Percentiles rank a stretch among this genome's conserved stretches.
phyloP scores from a whole-genome alignment of 2,888 invertebrate genomes.

The Drosophila buzzatii region DNA sequence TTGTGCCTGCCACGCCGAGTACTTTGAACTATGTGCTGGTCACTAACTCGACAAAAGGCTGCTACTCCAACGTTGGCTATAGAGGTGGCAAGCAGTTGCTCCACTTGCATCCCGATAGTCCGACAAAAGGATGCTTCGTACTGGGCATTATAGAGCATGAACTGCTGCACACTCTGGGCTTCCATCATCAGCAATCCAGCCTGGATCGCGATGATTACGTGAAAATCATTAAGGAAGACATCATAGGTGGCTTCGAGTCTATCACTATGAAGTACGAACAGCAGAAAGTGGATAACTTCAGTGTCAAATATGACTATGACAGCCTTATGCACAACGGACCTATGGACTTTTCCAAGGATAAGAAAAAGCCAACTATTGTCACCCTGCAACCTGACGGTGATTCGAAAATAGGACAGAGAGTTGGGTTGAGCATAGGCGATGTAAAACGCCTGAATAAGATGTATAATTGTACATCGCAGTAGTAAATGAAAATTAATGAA shows the following conservation, averaged over 20 bases:
- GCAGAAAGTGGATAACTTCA: constrained; percentile 85
- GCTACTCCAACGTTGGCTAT: constrained; percentile 91
- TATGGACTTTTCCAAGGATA: constrained; percentile 90
- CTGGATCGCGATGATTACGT: constrained; percentile 90
- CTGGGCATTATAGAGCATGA: constrained; percentile 90
- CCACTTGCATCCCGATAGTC: no score
- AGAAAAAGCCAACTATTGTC: constrained; percentile 89
- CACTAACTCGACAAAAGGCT: constrained; percentile 86
- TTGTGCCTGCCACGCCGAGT: no score
- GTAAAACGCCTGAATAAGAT: no score
- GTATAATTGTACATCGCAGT: no score
- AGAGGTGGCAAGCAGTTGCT: constrained; percentile 80
- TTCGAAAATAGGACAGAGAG: constrained; percentile 62
- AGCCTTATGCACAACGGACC: constrained; percentile 91
- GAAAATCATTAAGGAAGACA: constrained; percentile 85
- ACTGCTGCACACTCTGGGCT: constrained; percentile 91
- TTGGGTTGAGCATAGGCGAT: constrained; percentile 35
- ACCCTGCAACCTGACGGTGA: constrained; percentile 79
- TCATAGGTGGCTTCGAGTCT: constrained; percentile 86
- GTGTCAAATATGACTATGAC: constrained; percentile 87
- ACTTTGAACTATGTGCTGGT: constrained; percentile 56
- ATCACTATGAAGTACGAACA: constrained; percentile 89
- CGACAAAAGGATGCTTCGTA: constrained; percentile 73
- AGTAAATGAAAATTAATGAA: no score
- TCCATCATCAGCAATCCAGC: constrained; percentile 92